Evolutionary conservation across 2,888 invertebrate genomes (phyloP), one percentile per base, ranked within the genome.

Genomic region (Tetragnatha montana): DNA sequence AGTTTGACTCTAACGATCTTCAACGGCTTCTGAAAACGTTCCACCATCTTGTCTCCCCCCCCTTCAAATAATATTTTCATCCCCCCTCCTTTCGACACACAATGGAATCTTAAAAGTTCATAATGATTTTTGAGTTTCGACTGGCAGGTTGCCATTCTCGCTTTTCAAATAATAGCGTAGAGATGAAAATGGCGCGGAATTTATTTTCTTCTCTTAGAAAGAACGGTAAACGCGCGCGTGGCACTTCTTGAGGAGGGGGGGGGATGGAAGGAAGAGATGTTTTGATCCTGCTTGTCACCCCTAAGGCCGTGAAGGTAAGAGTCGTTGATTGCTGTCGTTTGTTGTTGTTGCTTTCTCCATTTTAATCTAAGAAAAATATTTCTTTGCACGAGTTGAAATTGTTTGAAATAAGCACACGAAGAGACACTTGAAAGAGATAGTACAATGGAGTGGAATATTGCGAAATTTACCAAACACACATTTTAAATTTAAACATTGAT

Each of bases 131-230:
- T 60, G 71, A 71, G 21, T 60, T 78, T 51, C 17, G 22, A 78
- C 60, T 78, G 78, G 78, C 78, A 78, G 51, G 78, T 78, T 78
- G 78, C 78, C 78, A 78, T 78, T 78, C 78, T 22, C 22, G 22
- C 60, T 78, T 78, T 60, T 60, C n/a, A 22, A 78, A 78, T 22
- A 17, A 14, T 12, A 60, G 1, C 60, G 60, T 4, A 10, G 60
- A 60, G 60, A 60, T 60, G 17, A 10, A 60, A 60, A 60, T 12
- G 60, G 17, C 17, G 60, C 17, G 17, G 60, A 60, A 60, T 60
- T 60, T 60, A 60, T 60, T 60, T 60, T 60, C 60, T 17, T 35
- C 60, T 17, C 12, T 60, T 12, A 7, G 17, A 60, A 17, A 60
- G 60, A 60, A 60, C 12, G 4, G 60, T 17, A 60, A 60, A 60